A percentile compares a stretch with the other conserved stretches of the same genome.
Conservation (phyloP, 2,113 vertebrate genomes). For the Sminthopsis crassicaudata region DNA sequence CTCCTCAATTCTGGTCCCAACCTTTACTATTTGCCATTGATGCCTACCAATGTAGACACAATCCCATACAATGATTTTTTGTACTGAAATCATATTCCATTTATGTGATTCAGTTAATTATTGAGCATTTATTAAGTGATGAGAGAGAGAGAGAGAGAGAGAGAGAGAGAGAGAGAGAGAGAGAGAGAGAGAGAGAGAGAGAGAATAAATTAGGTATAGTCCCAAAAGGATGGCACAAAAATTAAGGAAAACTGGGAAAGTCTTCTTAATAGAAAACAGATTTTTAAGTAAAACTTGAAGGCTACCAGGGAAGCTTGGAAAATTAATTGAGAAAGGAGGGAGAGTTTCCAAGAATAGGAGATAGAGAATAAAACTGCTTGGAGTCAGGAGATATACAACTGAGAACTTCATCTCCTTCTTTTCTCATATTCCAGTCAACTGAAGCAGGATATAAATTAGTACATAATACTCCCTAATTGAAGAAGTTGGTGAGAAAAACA, state of each 20-base stretch:
- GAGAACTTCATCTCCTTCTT: background rate
- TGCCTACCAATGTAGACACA: background rate
- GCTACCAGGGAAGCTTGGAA: background rate
- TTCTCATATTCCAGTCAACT: background rate
- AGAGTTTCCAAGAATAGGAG: background rate
- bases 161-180: too few relatives aligned
- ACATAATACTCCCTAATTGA: background rate
- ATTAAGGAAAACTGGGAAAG: background rate
- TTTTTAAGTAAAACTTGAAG: background rate
- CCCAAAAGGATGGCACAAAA: background rate
- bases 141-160: too few relatives aligned
- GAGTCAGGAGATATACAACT: background rate
- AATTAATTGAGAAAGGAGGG: background rate
- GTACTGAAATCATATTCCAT: background rate
- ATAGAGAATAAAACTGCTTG: background rate
- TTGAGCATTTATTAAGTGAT: background rate
- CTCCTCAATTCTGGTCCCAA: background rate
- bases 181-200: too few relatives aligned
- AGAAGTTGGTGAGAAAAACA: background rate
- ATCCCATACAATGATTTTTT: background rate
- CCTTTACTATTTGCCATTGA: background rate
- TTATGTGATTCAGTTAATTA: background rate
- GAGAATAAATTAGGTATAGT: background rate
- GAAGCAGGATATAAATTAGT: background rate
- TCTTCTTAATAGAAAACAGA: background rate